Percentiles rank a stretch among this genome's conserved stretches.
Evolutionary conservation across 2,888 invertebrate species (phyloP).

Genomic region (Ischnus inquisitorius): DNA sequence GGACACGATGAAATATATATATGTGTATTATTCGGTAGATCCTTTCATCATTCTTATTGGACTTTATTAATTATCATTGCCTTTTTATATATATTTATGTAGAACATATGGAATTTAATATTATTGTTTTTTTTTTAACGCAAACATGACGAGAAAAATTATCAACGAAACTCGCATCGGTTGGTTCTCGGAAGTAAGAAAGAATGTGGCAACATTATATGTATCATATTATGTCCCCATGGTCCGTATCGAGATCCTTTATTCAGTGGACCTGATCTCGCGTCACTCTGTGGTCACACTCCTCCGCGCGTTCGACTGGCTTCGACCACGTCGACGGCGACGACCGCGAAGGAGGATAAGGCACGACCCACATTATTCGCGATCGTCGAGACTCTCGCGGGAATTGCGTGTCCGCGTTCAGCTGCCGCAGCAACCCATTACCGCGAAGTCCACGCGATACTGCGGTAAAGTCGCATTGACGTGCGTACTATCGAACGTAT

Average conservation of each 20-base stretch:
- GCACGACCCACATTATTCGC: constrained; percentile 61
- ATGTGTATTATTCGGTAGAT: no score
- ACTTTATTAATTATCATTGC: constrained; percentile 23
- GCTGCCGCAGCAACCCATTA: constrained; percentile 19
- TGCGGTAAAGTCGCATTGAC: constrained; percentile 16
- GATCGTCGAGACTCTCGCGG: constrained; percentile 22
- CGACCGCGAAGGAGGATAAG: constrained; percentile 58
- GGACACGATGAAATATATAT: no score
- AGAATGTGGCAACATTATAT: constrained; percentile 25
- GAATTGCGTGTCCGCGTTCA: constrained; percentile 25
- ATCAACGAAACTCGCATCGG: constrained; percentile 40
- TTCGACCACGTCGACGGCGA: constrained; percentile 48
- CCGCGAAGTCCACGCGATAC: constrained; percentile 23
- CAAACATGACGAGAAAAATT: constrained; percentile 1
- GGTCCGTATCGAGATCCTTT: constrained; percentile 35
- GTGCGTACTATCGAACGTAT: constrained; percentile 37
- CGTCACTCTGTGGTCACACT: constrained; percentile 54
- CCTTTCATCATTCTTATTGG: no score
- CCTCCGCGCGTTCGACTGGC: constrained; percentile 57
- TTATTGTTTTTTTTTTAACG: background rate
- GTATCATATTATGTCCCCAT: background rate
- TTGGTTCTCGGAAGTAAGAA: constrained; percentile 37
- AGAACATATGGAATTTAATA: no score
- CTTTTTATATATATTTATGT: background rate
- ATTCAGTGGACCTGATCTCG: constrained; percentile 47